Evolutionary conservation across 2,113 vertebrate genomes (phyloP), one percentile per base, ranked within the genome.

Genomic region (Ahaetulla prasina): DNA sequence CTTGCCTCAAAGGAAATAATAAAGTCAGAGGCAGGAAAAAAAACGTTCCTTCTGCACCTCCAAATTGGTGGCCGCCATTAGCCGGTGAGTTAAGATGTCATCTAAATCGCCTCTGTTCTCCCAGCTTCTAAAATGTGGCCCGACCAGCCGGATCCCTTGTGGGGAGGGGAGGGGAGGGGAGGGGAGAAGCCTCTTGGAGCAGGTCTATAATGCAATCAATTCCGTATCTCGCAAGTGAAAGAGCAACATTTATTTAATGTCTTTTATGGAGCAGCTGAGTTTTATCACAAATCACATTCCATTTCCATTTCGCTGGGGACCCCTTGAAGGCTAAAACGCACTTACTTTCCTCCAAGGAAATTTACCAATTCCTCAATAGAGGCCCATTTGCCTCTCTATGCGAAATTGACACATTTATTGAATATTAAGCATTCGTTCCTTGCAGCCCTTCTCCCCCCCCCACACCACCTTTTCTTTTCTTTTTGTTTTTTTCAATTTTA

Each of bases 261-360:
- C 97, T 98, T 98, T 98, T 98, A 98, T 98, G 97, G 97, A 98
- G 97, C 97, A 97, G 97, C 97, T 97, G 97, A 98, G 97, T 98
- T 98, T 98, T 98, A 98, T 98, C 97, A 98, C 97, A 98, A 98
- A 98, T 98, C 97, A 97, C 97, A 98, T 97, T 97, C 97, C 97
- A 97, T 97, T 97, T 97, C 96, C 97, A 97, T 97, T 80, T 97
- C 98, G 97, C 95, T 25, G 27, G 97, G 97, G 98, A 98, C 97
- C 96, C 97, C 97, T 98, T 97, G 97, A 97, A 97, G 97, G 96
- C 97, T 97, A 97, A 98, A 98, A 97, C 88, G 96, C 98, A 97
- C 97, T 98, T 98, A 97, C 97, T 97, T 97, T 97, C 95, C 97
- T 97, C 97, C n/a, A 87, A 98, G 98, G 97, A 98, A 97, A 97